These are phyloP conservation scores for Crocuta crocuta DNA, from an alignment of 2,113 vertebrate species.

Conservation along the genomic window DNA sequence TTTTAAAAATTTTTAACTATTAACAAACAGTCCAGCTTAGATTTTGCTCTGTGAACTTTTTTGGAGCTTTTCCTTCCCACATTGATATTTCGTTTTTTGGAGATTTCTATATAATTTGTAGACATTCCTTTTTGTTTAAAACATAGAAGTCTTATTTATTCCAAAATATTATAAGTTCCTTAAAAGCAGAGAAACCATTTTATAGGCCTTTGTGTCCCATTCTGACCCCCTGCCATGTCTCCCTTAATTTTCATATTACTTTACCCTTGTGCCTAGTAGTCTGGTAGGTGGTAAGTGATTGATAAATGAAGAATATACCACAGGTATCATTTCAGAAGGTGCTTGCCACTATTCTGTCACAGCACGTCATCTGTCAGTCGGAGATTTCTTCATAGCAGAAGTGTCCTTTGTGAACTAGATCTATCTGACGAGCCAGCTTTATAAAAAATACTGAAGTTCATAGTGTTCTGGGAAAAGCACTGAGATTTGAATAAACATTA, in stretches of 20 bases:
- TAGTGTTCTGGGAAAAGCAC: neutral
- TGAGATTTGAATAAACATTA: neutral
- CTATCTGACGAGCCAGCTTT: neutral
- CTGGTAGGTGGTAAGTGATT: neutral
- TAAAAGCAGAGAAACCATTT: slow-evolving; percentile 6
- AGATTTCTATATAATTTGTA: neutral
- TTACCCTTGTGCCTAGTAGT: neutral
- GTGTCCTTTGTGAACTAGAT: neutral
- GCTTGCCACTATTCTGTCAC: neutral
- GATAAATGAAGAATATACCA: neutral
- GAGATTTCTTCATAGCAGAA: neutral
- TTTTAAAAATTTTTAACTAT: neutral
- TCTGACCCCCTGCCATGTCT: rapidly evolving
- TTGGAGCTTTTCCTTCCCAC: neutral
- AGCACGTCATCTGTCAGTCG: neutral
- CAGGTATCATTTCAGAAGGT: neutral
- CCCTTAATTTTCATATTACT: neutral
- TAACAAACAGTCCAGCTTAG: neutral
- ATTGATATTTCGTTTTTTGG: neutral
- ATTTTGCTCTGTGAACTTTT: neutral
- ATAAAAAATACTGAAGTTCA: neutral
- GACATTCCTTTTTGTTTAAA: slow-evolving; percentile 32
- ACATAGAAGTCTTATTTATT: neutral
- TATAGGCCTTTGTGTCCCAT: neutral
- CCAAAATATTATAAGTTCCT: neutral